phyloP scores from a whole-genome alignment of 2,888 invertebrate genomes.

The Apamea epomidion region DNA sequence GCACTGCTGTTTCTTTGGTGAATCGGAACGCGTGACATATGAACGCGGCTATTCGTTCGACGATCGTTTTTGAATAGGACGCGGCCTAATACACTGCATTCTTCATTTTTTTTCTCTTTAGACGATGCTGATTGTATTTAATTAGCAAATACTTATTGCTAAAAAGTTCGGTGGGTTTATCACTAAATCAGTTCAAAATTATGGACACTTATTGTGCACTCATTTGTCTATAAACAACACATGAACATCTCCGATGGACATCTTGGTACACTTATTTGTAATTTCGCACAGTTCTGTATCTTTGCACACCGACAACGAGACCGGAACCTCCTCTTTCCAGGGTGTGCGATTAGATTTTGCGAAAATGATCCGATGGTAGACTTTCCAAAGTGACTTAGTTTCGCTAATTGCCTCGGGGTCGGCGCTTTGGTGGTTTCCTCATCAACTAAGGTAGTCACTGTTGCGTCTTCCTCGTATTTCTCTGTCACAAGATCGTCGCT shows the following conservation, averaged over 20 bases:
- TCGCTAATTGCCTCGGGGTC: constrained; percentile 74
- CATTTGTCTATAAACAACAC: constrained; percentile 82
- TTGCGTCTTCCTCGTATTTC: constrained; percentile 64
- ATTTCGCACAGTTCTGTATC: constrained; percentile 87
- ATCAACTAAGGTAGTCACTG: constrained; percentile 62
- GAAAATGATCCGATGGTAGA: constrained; percentile 67
- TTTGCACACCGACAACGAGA: constrained; percentile 87
- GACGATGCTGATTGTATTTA: background rate
- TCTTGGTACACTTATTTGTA: constrained; percentile 86
- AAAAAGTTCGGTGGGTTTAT: constrained; percentile 62
- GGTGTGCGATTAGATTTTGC: constrained; percentile 77
- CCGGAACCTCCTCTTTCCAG: constrained; percentile 77
- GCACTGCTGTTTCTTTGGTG: too few species aligned
- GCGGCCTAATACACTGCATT: background rate
- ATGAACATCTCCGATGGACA: constrained; percentile 88
- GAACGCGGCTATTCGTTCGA: background rate
- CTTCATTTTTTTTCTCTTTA: background rate
- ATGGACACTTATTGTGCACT: background rate
- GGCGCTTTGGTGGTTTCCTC: constrained; percentile 68
- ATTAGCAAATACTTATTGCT: constrained; percentile 29
- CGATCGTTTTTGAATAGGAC: background rate
- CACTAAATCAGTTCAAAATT: constrained; percentile 30
- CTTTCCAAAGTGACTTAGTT: constrained; percentile 80
- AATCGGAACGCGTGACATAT: background rate
- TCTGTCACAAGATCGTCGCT: constrained; percentile 68